These are phyloP conservation scores for Ictalurus furcatus DNA, from an alignment of 2,113 vertebrate genomes.

Conservation along the genomic window DNA sequence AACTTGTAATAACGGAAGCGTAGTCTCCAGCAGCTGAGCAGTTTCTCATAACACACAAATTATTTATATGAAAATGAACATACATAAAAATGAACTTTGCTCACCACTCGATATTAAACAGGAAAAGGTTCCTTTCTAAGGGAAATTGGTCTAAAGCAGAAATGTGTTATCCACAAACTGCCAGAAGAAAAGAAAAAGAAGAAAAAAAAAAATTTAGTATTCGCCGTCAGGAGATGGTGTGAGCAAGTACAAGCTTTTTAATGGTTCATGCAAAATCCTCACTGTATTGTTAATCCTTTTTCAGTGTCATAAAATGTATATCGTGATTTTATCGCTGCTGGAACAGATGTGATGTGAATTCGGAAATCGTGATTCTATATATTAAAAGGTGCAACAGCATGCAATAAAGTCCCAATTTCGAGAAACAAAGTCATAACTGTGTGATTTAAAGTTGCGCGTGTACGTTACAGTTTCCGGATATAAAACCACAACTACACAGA, in stretches of 20 bases:
- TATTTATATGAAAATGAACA: slow-evolving; percentile 8
- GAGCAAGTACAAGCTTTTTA: neutral
- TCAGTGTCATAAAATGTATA: neutral
- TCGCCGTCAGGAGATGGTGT: neutral
- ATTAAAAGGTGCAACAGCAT: neutral
- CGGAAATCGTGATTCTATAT: neutral
- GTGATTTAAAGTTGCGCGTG: slow-evolving; percentile 11
- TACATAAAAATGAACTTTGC: slow-evolving; percentile 15
- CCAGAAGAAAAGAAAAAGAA: too few species aligned
- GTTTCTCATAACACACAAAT: slow-evolving; percentile 20
- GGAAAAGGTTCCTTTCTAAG: neutral
- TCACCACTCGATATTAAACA: neutral
- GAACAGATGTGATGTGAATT: neutral
- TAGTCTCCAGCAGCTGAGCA: neutral
- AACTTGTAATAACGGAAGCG: neutral
- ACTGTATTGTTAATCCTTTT: neutral
- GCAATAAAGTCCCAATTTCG: neutral
- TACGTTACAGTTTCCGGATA: neutral
- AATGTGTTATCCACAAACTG: neutral
- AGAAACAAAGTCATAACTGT: neutral
- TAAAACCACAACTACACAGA: neutral
- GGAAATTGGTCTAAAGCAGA: neutral
- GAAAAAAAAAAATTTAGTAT: neutral
- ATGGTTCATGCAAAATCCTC: neutral
- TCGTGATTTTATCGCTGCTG: neutral